Evolutionary conservation across 1,140 invertebrate genomes (phyloP).

Genomic region (Aphaenogaster floridana): DNA sequence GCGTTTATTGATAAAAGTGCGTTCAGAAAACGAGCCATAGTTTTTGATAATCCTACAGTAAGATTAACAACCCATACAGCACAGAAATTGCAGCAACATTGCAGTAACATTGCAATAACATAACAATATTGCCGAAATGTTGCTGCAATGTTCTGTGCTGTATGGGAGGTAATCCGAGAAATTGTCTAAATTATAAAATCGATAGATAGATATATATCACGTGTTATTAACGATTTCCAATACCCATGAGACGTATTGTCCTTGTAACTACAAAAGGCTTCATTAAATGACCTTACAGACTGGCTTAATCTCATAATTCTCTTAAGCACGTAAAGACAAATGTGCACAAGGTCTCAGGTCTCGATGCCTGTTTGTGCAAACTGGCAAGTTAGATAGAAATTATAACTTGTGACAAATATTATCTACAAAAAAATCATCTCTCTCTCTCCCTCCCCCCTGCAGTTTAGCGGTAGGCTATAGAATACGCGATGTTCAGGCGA

Average conservation of each 20-base stretch:
- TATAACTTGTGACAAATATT: neutral
- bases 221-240: constrained; percentile 51
- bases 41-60: neutral
- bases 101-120: too few relatives aligned
- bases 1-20: too few relatives aligned
- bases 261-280: constrained; percentile 45
- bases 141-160: too few relatives aligned
- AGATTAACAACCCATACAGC: neutral
- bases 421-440: neutral
- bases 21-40: too few relatives aligned
- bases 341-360: neutral
- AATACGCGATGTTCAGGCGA: neutral
- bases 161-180: neutral
- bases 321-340: constrained; percentile 36
- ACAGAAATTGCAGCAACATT: too few relatives aligned
- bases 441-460: too few relatives aligned
- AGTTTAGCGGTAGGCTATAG: neutral
- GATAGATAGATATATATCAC: neutral
- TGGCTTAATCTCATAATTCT: constrained; percentile 49
- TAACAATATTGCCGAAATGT: too few relatives aligned
- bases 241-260: constrained; percentile 18
- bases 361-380: neutral
- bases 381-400: neutral
- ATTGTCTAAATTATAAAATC: constrained; percentile 14
- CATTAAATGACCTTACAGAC: constrained; percentile 43